Percentiles rank a stretch among this genome's conserved stretches.
phyloP scores from a whole-genome alignment of 2,113 vertebrate species.

The Chloroceryle aenea region DNA sequence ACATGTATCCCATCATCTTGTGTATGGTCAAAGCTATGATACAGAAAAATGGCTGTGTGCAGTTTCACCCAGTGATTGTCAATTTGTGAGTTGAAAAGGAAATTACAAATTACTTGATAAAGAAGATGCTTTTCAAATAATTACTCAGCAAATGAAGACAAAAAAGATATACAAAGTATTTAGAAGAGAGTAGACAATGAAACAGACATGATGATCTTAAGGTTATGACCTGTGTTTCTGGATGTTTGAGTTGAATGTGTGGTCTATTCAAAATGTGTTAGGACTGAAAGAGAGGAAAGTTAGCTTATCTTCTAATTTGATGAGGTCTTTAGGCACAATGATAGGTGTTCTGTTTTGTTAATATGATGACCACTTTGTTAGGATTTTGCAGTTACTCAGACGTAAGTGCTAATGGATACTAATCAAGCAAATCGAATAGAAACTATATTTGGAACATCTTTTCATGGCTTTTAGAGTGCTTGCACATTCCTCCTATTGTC shows the following conservation, averaged over 20 bases:
- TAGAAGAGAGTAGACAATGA: background rate
- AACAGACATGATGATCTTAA: background rate
- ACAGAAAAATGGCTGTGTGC: background rate
- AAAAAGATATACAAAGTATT: background rate
- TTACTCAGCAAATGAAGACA: background rate
- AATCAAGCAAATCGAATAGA: background rate
- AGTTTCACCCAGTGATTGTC: background rate
- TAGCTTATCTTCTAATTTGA: background rate
- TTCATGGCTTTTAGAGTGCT: background rate
- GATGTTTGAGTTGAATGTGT: background rate
- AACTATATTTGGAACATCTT: background rate
- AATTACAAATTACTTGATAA: background rate
- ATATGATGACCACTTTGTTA: background rate
- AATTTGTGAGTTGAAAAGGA: background rate
- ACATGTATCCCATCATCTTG: background rate
- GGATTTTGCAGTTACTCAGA: background rate
- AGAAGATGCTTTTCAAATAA: background rate
- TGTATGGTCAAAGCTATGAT: background rate
- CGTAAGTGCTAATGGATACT: background rate
- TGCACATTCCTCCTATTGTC: background rate
- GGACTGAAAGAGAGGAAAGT: background rate
- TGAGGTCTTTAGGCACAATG: background rate
- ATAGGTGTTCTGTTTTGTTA: background rate
- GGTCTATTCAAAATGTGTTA: background rate
- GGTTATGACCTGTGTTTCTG: background rate